These are phyloP conservation scores for Ceyx margarethae DNA, from an alignment of 2,113 vertebrate genomes.

Conservation along the genomic window DNA sequence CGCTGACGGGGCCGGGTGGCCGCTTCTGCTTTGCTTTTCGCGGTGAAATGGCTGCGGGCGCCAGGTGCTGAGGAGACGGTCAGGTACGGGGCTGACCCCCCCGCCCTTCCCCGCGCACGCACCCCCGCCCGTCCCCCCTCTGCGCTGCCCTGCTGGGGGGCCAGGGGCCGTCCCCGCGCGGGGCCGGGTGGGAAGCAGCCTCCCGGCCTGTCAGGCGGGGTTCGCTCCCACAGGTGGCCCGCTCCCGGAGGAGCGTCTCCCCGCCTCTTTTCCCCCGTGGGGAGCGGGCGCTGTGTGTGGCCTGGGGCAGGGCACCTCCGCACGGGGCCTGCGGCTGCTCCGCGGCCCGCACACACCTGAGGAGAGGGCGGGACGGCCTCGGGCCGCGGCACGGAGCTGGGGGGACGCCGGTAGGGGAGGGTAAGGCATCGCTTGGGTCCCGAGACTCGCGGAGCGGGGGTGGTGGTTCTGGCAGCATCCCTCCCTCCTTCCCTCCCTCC, in stretches of 20 bases:
- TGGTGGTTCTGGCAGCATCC: not conserved
- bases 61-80: not conserved
- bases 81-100: not conserved
- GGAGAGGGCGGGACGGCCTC: not conserved
- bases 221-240: not conserved
- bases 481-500: too few relatives aligned
- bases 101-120: too few relatives aligned
- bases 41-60: not conserved
- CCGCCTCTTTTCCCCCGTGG: not conserved
- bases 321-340: not conserved
- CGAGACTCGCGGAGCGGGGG: too few relatives aligned
- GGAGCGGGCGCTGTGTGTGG: not conserved
- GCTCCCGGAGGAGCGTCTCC: not conserved
- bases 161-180: not conserved
- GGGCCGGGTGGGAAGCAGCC: not conserved
- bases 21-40: not conserved
- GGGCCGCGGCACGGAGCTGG: not conserved
- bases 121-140: too few relatives aligned
- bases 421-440: not conserved
- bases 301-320: not conserved
- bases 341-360: not conserved
- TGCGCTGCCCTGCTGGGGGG: too few relatives aligned
- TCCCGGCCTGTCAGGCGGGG: not conserved
- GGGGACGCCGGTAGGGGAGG: not conserved
- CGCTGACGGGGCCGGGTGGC: not conserved